Base-by-base conservation (phyloP, 2,888 invertebrate genomes). In the Thalpophila matura region DNA sequence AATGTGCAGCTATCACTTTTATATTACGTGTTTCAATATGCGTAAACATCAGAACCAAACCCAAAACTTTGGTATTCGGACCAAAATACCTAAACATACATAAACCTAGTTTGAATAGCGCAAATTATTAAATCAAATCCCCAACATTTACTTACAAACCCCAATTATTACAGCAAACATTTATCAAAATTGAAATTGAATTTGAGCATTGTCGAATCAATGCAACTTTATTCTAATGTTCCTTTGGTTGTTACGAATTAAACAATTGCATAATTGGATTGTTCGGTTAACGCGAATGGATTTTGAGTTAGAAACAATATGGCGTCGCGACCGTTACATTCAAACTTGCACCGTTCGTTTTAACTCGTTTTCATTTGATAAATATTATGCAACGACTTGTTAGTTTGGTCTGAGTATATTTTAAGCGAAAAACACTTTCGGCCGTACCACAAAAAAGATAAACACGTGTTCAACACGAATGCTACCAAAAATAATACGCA, bases 231-330 rank as follows among this genome's bases (percentile, higher is more conserved):
- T 74, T 84, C 82, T 84, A 86, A 85, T 85, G 81, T 84, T 83
- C 42, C 68, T 78, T 76, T 83, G 82, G 85, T 85, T 84, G 80
- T 81, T 79, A 86, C 81, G 81, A 89, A 85, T 76, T 82, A 85
- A 81, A 82, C 82, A 83, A 84, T 79, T 87, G 86, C 86, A 88
- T 81, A 82, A 79, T 76, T 77, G 77, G 62, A 58, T 67, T 72
- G 60, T 45, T 65, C 47, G 57, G 68, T 74, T 74, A 69, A 74
- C 64, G 62, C 42, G 62, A 75, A 75, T 80, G 66, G 77, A 81
- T 81, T 82, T 82, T 51, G 31, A 75, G 64, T 70, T 78, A 58
- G 69, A 40, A 88, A 85, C 88, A 89, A 86, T 81, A 87, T 85
- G 86, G 83, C 81, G 84, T 81, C 77, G 42, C 51, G 40, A 60